Evolutionary conservation across 1,140 invertebrate genomes (phyloP).

Genomic region (Nilaparvata lugens): DNA sequence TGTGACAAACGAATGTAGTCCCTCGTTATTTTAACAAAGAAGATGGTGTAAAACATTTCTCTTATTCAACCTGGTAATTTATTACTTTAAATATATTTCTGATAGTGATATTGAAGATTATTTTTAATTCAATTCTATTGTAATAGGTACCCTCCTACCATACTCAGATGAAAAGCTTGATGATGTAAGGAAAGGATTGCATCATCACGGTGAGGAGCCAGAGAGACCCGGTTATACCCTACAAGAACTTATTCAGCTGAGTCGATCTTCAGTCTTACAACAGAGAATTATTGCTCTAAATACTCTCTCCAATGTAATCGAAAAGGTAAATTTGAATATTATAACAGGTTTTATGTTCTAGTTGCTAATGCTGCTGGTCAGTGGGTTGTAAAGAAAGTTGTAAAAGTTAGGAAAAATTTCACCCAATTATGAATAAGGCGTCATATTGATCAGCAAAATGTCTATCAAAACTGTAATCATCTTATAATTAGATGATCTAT

Average conservation of each 20-base stretch:
- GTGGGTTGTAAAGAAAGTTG: no score
- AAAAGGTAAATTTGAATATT: conserved; percentile 54
- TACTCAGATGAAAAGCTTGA: conserved; percentile 48
- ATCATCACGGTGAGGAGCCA: conserved; percentile 87
- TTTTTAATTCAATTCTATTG: conserved; percentile 14
- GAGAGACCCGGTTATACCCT: conserved; percentile 81
- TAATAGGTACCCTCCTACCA: conserved; percentile 56
- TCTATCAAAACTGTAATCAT: no score
- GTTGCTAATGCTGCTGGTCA: no score
- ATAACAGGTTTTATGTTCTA: no score
- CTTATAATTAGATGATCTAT: no score
- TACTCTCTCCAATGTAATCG: conserved; percentile 67
- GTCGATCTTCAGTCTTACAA: conserved; percentile 55
- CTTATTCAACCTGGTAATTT: not conserved
- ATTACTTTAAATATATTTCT: no score
- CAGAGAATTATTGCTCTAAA: conserved; percentile 71
- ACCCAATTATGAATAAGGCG: no score
- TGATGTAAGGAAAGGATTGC: conserved; percentile 54
- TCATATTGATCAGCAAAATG: no score
- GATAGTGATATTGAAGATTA: no score
- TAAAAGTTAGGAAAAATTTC: no score
- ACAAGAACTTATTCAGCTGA: conserved; percentile 72
- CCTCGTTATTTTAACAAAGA: no score
- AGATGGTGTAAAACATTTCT: not conserved
- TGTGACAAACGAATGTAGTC: no score